phyloP scores from a whole-genome alignment of 2,113 vertebrate species.

The Hippocampus comes region DNA sequence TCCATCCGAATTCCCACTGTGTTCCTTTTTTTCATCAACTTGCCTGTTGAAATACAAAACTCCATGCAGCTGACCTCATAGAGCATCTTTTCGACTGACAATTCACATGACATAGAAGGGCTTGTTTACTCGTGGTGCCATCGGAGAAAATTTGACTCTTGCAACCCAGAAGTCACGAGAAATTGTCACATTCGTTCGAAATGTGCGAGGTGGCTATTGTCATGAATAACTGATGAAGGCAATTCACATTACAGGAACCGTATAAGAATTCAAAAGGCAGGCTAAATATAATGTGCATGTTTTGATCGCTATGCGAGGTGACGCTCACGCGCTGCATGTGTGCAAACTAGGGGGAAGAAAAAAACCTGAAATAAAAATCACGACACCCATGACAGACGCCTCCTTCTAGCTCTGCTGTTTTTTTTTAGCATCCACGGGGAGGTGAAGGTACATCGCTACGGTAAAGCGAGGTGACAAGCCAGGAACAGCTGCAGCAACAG shows the following conservation, averaged over 20 bases:
- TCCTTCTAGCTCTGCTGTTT: conserved; percentile 35
- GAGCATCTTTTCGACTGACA: not conserved
- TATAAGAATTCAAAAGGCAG: not conserved
- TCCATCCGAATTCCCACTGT: not conserved
- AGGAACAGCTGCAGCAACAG: conserved; percentile 54
- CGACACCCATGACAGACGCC: conserved; percentile 33
- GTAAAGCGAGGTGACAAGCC: conserved; percentile 26
- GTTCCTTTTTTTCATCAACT: not conserved
- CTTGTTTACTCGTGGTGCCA: not conserved
- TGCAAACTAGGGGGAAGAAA: conserved; percentile 11
- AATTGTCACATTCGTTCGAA: not conserved
- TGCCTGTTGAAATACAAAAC: not conserved
- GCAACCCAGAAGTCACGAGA: not conserved
- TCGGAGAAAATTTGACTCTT: not conserved
- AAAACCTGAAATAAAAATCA: conserved; percentile 23
- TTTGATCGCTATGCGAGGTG: conserved; percentile 7
- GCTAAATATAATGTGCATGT: not conserved
- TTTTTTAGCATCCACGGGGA: not conserved
- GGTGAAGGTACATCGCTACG: conserved; percentile 38
- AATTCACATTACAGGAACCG: not conserved
- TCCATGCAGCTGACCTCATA: too few species aligned
- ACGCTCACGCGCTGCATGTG: conserved; percentile 15
- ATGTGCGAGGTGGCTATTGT: not conserved
- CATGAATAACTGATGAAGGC: too few species aligned
- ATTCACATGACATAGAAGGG: not conserved